Evolutionary conservation across 1,140 invertebrate species (phyloP).

Genomic region (Trinorchestia longiramus): DNA sequence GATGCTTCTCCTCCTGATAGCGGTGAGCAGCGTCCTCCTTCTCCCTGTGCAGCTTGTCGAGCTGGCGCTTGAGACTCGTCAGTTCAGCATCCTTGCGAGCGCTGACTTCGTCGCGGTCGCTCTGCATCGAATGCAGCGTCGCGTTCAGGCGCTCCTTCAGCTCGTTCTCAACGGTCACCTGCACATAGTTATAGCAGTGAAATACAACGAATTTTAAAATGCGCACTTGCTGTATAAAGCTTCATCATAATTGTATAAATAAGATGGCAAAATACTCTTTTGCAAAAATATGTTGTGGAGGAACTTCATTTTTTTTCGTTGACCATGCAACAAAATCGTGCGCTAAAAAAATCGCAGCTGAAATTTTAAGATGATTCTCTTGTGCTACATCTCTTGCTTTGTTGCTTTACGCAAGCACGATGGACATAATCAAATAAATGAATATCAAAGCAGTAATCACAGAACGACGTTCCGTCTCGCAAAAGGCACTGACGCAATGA

Average conservation of each 20-base stretch:
- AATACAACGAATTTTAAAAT: neutral
- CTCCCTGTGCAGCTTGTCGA: slow-evolving; percentile 64
- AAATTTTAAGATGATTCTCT: too few species aligned
- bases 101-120: slow-evolving; percentile 62
- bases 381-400: too few species aligned
- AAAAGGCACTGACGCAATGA: too few species aligned
- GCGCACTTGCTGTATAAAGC: neutral
- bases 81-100: slow-evolving; percentile 63
- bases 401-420: too few species aligned
- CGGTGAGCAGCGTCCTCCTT: slow-evolving; percentile 62
- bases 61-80: slow-evolving; percentile 58
- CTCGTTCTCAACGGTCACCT: neutral
- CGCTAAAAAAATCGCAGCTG: too few species aligned
- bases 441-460: too few species aligned
- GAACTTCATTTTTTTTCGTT: too few species aligned
- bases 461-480: too few species aligned
- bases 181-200: neutral
- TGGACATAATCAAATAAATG: too few species aligned
- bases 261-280: neutral
- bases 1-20: slow-evolving; percentile 65
- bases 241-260: neutral
- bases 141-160: slow-evolving; percentile 24
- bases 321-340: too few species aligned
- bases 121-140: slow-evolving; percentile 58
- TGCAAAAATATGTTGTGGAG: neutral